Evolutionary conservation across 2,797 vertebrate genomes (phyloP).

Genomic region (Chiloscyllium punctatum): DNA sequence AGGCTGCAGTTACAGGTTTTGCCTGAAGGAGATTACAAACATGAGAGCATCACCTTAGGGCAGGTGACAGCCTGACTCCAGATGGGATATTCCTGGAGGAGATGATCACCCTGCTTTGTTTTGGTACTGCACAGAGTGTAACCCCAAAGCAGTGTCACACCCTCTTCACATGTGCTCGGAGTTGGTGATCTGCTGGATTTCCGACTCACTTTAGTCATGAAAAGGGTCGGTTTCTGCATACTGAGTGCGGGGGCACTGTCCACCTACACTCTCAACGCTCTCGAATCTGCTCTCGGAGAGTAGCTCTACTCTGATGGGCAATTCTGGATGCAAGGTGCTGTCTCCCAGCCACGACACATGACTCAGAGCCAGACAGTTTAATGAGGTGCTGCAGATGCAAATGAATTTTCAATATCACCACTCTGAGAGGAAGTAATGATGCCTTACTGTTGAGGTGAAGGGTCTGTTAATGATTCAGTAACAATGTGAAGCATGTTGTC

Average conservation of each 20-base stretch:
- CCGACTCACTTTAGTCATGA: neutral
- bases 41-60: too few species aligned
- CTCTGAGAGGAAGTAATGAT: neutral
- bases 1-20: neutral
- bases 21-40: neutral
- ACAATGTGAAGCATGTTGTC: neutral
- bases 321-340: neutral
- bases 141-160: neutral
- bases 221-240: neutral
- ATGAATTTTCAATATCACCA: neutral
- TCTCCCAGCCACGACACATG: neutral
- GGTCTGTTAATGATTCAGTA: neutral
- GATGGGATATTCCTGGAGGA: neutral
- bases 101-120: too few species aligned
- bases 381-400: neutral
- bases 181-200: neutral
- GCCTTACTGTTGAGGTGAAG: neutral
- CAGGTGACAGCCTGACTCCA: neutral
- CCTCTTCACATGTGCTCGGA: neutral
- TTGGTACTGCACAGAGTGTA: neutral
- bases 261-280: neutral
- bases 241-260: neutral
- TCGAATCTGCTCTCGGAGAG: neutral
- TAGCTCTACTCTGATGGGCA: neutral
- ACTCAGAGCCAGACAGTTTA: neutral